A percentile compares a stretch with the other conserved stretches of the same genome.
Conservation (phyloP, 2,888 invertebrate species). For the Muscina levida region DNA sequence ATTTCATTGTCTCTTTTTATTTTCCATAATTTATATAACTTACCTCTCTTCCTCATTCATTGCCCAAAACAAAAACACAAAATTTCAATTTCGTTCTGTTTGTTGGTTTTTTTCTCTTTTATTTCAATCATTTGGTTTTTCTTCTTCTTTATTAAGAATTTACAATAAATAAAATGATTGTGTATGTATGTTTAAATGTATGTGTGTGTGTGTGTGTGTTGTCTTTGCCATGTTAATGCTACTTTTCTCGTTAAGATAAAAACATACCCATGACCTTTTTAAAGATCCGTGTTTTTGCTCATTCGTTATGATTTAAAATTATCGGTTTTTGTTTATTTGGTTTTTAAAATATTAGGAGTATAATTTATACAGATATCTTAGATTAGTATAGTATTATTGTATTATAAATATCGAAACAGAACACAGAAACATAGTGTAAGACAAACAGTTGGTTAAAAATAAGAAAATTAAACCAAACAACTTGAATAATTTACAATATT, state of each 20-base stretch:
- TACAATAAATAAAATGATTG: slow-evolving; percentile 54
- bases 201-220: background rate
- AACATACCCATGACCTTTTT: background rate
- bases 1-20: no score
- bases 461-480: slow-evolving; percentile 11
- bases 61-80: no score
- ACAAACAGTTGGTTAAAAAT: background rate
- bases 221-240: slow-evolving; percentile 26
- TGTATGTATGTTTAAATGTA: slow-evolving; percentile 13
- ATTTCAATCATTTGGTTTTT: no score
- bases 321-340: slow-evolving; percentile 14
- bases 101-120: no score
- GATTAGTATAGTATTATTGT: background rate
- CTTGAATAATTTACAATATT: no score
- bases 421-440: slow-evolving; percentile 2
- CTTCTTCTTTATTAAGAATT: slow-evolving; percentile 43
- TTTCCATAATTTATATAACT: no score
- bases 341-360: background rate
- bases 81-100: no score
- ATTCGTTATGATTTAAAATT: slow-evolving; percentile 25
- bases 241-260: background rate
- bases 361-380: slow-evolving; percentile 41
- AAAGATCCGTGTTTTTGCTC: slow-evolving; percentile 12
- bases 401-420: background rate
- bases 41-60: no score